These are phyloP conservation scores for Asteroscopus sphinx DNA, from an alignment of 2,888 invertebrate genomes.

Conservation along the genomic window DNA sequence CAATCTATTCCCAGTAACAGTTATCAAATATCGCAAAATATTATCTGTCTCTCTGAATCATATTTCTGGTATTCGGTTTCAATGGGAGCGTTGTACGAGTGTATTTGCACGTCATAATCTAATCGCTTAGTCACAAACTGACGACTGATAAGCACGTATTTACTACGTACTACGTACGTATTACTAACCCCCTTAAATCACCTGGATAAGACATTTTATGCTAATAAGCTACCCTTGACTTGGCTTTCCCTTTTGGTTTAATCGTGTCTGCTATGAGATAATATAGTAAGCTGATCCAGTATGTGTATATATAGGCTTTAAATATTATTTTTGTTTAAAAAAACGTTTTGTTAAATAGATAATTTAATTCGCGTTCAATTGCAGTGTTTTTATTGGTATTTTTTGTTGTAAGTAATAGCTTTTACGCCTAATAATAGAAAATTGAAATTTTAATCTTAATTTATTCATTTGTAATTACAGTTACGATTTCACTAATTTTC, in stretches of 20 bases:
- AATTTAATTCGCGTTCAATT: no score
- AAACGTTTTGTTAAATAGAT: no score
- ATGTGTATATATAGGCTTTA: no score
- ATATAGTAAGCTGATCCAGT: no score
- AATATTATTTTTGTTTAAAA: no score
- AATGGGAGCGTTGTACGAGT: constrained; percentile 19
- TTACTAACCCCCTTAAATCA: constrained; percentile 58
- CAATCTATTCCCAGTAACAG: constrained; percentile 1
- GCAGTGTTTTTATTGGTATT: no score
- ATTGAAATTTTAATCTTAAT: no score
- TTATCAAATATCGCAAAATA: constrained; percentile 18
- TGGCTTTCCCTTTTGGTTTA: constrained; percentile 22
- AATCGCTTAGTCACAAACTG: constrained; percentile 35
- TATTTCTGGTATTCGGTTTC: constrained; percentile 23
- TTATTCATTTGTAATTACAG: no score
- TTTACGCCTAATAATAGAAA: no score
- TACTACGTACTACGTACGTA: no score
- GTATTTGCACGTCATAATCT: constrained; percentile 36
- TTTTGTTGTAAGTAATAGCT: no score
- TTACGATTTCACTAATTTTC: no score
- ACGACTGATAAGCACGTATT: constrained; percentile 54
- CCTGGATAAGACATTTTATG: constrained; percentile 55
- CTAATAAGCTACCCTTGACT: constrained; percentile 39
- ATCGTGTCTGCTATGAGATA: constrained; percentile 3
- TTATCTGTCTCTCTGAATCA: constrained; percentile 18